Base-by-base conservation (phyloP, 2,113 vertebrate species). In the Carollia perspicillata region DNA sequence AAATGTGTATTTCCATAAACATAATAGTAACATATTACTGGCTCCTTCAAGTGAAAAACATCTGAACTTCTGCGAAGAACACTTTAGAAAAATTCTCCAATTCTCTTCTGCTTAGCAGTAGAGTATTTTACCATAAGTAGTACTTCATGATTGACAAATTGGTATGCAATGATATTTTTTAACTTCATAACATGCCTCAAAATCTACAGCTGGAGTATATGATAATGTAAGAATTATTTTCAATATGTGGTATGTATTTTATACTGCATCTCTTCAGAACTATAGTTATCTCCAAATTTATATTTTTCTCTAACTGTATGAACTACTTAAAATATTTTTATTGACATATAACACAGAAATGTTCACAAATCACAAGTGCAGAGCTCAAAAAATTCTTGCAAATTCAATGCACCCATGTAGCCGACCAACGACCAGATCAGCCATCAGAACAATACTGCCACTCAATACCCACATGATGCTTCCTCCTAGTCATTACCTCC, bases 131-230 rank as follows among this genome's bases (percentile, higher is more conserved):
- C 18, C 35, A 16, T 68, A 75, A 80, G 13, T 35, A n/a, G 5
- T 74, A 91, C n/a, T 94, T 84, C 66, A 85, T 69, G 35, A 75
- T 3, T 75, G 63, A 94, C n/a, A 94, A 74, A 92, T 49, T 49
- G 12, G 4, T 78, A 91, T 65, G 17, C 53, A 86, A 35, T 79
- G 23, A 44, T 9, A 23, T 83, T 49, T 75, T n/a, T n/a, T 47
- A 49, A 49, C 37, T 93, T 89, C 12, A 35, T 81, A 63, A 81
- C 11, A n/a, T 72, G 10, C 8, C 84, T 93, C n/a, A 88, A 69
- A 69, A 40, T 37, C 28, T 72, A 71, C 23, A 84, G 28, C 28
- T 92, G 35, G 5, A 9, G 78, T 13, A 72, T 40, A 60, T 40
- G 23, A 84, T 1, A 92, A 33, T 68, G 28, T 81, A 40, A 84